Evolutionary conservation across 2,797 vertebrate species (phyloP), one percentile per base, ranked within the genome.

Genomic region (Cyclura pinguis): DNA sequence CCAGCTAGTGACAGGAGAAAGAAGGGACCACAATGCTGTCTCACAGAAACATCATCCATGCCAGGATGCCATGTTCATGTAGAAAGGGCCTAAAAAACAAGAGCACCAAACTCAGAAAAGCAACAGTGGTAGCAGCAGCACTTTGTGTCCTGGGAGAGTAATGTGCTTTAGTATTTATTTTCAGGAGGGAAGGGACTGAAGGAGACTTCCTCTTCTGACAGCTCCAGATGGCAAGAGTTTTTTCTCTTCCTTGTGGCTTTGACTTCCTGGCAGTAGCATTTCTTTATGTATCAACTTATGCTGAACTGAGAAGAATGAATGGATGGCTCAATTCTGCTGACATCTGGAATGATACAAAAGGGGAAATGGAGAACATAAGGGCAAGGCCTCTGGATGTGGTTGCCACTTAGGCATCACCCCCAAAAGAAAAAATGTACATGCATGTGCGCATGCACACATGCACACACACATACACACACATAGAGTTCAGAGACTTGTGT

Each of bases 181-280:
- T 1, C 6, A 42, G 77, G 47, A 84, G 50, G 62, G 35, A 73
- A 20, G 1, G 38, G 81, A 94, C 77, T 78, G 91, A 86, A 84
- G 74, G 73, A 92, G 92, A 91, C 86, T 85, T 6, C 0, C 73
- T 73, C 89, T 85, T 89, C 67, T 90, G 91, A 96, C 93, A 95
- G 94, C 78, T 96, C 94, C 94, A 94, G 93, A 93, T 91, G 93
- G 93, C 91, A 95, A 90, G 88, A 72, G 38, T 89, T 92, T 95
- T 93, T 47, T 16, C 50, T 64, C 81, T 59, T 35, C 55, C 88
- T 94, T 50, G 22, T 91, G 91, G 84, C 83, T 86, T 89, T 84
- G 69, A 84, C 86, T 91, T 77, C 90, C 84, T 62, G 88, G 55
- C 85, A 47, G 50, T 72, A 50, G 57, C 35, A 72, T 6, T 93